A percentile compares a stretch with the other conserved stretches of the same genome.
phyloP scores from a whole-genome alignment of 2,888 invertebrate genomes.

The Steinernema scapterisci region DNA sequence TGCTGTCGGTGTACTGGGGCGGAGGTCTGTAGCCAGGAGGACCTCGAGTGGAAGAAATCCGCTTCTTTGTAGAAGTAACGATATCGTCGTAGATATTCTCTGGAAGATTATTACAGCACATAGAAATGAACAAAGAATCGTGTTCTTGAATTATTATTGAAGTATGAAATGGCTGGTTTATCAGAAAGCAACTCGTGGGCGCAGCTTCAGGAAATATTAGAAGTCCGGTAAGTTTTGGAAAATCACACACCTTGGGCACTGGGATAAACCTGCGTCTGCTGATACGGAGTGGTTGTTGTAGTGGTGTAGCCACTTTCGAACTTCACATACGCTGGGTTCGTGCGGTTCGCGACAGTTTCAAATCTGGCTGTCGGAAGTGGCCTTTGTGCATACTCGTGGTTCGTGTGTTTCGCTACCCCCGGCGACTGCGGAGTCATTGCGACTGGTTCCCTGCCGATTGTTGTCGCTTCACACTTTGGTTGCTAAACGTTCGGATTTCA shows the following conservation, averaged over 20 bases:
- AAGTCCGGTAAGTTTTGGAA: no score
- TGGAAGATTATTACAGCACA: no score
- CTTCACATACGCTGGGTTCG: neutral
- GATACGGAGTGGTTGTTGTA: neutral
- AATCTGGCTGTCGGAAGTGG: constrained; percentile 4
- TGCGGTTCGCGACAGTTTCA: neutral
- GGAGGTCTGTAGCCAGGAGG: constrained; percentile 19
- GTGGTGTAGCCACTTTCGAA: constrained; percentile 11
- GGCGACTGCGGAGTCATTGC: neutral
- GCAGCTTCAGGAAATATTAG: no score
- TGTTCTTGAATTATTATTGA: no score
- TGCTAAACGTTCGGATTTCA: constrained; percentile 7
- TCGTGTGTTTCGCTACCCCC: neutral
- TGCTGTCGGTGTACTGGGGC: constrained; percentile 7
- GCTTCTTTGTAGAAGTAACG: neutral
- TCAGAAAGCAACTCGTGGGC: no score
- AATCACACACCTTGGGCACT: constrained; percentile 14
- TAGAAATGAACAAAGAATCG: no score
- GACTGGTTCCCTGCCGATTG: neutral
- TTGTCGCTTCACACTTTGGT: neutral
- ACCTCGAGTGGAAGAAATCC: neutral
- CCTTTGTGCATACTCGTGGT: constrained; percentile 5
- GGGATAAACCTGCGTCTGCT: constrained; percentile 19
- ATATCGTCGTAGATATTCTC: constrained; percentile 20
- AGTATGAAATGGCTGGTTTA: no score